Percentiles rank a stretch among this genome's conserved stretches.
Conservation (phyloP, 1,140 invertebrate species). For the Probaryconus sp. region DNA sequence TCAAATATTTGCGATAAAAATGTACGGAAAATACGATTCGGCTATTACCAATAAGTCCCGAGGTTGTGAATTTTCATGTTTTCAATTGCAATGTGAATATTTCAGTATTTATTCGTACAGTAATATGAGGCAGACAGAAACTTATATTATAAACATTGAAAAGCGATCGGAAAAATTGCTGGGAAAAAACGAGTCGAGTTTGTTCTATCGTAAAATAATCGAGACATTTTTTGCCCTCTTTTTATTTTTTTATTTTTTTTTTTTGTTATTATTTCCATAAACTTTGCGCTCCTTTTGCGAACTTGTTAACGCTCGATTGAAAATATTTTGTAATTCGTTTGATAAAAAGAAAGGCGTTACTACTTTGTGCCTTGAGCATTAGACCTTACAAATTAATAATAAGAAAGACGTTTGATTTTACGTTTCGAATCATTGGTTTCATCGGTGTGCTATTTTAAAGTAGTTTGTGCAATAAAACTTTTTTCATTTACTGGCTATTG, state of each 20-base stretch:
- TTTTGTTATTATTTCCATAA: no score
- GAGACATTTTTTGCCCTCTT: not conserved
- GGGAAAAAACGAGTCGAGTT: constrained; percentile 2
- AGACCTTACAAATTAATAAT: not conserved
- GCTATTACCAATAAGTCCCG: constrained; percentile 57
- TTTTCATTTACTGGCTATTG: constrained; percentile 1
- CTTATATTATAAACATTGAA: constrained; percentile 26
- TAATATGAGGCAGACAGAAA: constrained; percentile 22
- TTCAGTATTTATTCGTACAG: constrained; percentile 43
- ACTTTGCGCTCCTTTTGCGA: no score
- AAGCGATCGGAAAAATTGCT: constrained; percentile 15
- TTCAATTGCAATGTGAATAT: constrained; percentile 51
- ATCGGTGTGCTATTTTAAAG: not conserved
- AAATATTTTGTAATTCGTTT: no score
- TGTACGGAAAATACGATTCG: constrained; percentile 57
- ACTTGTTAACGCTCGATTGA: no score
- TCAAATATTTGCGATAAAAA: constrained; percentile 61
- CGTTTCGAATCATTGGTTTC: not conserved
- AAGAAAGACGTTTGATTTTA: constrained; percentile 1
- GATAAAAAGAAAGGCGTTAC: no score
- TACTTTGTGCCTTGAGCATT: no score
- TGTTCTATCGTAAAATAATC: not conserved
- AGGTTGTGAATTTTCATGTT: constrained; percentile 60
- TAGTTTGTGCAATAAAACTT: not conserved
- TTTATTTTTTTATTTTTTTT: no score